Evolutionary conservation across 2,797 vertebrate genomes (phyloP).

Genomic region (Mormyrus hasselquistii): DNA sequence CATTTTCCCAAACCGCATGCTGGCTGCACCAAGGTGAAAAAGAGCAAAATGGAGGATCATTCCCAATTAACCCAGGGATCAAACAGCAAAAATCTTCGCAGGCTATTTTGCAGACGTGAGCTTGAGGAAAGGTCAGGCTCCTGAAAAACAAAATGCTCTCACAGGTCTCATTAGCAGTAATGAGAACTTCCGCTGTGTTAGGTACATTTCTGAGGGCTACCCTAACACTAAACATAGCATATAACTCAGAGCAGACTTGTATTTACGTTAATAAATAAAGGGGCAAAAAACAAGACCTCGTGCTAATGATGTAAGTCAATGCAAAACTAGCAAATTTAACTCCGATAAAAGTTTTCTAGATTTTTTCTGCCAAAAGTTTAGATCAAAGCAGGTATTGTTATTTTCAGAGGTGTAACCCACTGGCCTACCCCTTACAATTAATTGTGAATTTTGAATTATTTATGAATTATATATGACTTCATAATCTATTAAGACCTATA

Average conservation of each 20-base stretch:
- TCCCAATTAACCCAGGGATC: constrained; percentile 12
- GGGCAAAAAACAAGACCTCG: background rate
- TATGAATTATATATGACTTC: background rate
- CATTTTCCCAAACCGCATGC: background rate
- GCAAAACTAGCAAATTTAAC: background rate
- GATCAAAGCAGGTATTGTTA: background rate
- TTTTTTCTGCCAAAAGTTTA: background rate
- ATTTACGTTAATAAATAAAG: background rate
- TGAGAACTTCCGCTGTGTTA: background rate
- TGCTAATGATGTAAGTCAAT: background rate
- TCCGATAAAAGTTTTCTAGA: background rate
- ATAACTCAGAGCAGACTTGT: constrained; percentile 14
- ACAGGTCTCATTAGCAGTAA: constrained; percentile 18
- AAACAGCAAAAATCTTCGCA: background rate
- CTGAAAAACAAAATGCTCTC: background rate
- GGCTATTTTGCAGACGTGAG: background rate
- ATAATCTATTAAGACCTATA: background rate
- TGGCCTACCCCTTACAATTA: background rate
- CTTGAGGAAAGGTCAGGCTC: constrained; percentile 14
- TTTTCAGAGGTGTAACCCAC: background rate
- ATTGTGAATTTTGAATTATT: background rate
- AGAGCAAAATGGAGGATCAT: background rate
- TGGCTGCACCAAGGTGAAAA: background rate
- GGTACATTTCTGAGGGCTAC: background rate
- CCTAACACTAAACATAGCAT: constrained; percentile 5